Conservation (phyloP, 2,113 vertebrate species). For the Lagenorhynchus albirostris region DNA sequence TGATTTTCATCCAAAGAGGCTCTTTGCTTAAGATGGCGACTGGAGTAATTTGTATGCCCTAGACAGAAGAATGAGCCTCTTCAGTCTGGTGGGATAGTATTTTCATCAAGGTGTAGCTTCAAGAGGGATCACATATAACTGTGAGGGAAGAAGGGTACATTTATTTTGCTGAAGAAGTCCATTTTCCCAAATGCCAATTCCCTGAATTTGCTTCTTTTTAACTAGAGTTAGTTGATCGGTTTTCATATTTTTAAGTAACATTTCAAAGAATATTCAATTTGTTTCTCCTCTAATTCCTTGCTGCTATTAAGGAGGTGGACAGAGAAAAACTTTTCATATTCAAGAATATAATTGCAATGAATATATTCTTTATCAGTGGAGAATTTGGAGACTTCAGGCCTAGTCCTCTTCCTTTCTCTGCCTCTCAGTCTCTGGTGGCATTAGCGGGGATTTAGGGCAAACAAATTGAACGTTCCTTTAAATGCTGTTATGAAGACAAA, state of each 20-base stretch:
- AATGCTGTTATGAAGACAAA: neutral
- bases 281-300: conserved; percentile 10
- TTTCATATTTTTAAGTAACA: conserved; percentile 33
- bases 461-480: conserved; percentile 22
- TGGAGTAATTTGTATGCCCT: neutral
- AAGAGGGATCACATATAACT: neutral
- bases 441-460: neutral
- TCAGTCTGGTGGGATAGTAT: neutral
- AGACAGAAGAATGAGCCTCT: neutral
- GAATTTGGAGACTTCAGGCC: neutral
- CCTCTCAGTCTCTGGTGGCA: neutral
- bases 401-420: neutral
- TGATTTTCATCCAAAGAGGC: conserved; percentile 42
- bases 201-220: neutral
- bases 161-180: neutral
- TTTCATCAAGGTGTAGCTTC: neutral
- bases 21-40: neutral
- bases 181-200: neutral
- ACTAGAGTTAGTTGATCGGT: conserved; percentile 1
- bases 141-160: neutral
- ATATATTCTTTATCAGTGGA: neutral
- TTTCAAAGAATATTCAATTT: conserved; percentile 35
- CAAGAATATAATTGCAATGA: neutral
- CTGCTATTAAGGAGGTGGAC: neutral
- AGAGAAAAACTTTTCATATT: neutral